Percentiles rank a stretch among this genome's conserved stretches.
Evolutionary conservation across 2,888 invertebrate genomes (phyloP).

Genomic region (Conchocele bisecta): DNA sequence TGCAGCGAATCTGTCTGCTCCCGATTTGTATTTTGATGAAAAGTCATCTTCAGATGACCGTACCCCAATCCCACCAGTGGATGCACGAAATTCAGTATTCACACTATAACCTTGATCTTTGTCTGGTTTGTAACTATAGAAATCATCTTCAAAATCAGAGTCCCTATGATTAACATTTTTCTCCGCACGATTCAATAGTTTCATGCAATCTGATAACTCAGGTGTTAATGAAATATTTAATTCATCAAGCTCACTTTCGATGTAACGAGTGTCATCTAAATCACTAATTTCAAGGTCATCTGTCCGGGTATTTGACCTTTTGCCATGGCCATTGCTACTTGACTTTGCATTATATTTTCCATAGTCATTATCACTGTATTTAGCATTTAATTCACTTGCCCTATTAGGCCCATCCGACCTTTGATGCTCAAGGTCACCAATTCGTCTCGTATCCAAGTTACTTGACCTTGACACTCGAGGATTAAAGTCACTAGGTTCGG

Average conservation of each 20-base stretch:
- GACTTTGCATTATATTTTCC: not conserved
- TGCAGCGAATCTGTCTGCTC: constrained; percentile 40
- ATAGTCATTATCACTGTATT: not conserved
- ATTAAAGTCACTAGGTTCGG: constrained; percentile 61
- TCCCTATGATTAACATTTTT: constrained; percentile 68
- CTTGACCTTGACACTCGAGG: constrained; percentile 36
- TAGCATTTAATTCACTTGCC: too few species aligned
- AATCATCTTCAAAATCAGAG: constrained; percentile 22
- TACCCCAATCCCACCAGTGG: constrained; percentile 42
- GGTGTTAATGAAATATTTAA: constrained; percentile 77
- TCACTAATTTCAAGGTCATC: constrained; percentile 49
- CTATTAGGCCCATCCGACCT: not conserved
- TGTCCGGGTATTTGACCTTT: constrained; percentile 19
- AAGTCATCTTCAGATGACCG: constrained; percentile 23
- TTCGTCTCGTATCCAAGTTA: constrained; percentile 31
- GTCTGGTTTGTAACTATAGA: not conserved
- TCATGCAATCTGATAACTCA: constrained; percentile 80
- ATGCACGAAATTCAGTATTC: constrained; percentile 48
- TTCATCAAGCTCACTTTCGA: constrained; percentile 71
- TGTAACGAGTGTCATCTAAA: constrained; percentile 68
- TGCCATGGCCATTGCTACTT: not conserved
- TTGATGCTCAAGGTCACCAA: constrained; percentile 19
- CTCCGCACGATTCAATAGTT: constrained; percentile 78
- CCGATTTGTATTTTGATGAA: constrained; percentile 37
- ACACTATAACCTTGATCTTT: constrained; percentile 15